phyloP scores from a whole-genome alignment of 2,888 invertebrate species.

The Limulus polyphemus region DNA sequence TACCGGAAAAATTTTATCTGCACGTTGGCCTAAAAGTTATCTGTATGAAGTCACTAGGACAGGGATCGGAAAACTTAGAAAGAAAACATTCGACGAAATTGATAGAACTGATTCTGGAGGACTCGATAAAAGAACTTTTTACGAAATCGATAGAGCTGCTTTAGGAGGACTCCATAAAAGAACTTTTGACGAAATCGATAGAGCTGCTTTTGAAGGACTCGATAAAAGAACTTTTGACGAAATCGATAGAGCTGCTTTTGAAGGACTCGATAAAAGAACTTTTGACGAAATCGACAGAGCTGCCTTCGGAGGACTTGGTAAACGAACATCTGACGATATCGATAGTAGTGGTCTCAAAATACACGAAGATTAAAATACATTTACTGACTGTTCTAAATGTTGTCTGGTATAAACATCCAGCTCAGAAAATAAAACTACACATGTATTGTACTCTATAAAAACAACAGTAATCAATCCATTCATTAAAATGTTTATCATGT shows the following conservation, averaged over 20 bases:
- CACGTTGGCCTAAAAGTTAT: neutral
- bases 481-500: too few species aligned
- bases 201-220: constrained; percentile 5
- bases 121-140: constrained; percentile 37
- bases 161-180: constrained; percentile 3
- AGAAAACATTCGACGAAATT: constrained; percentile 43
- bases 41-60: neutral
- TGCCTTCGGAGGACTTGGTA: constrained; percentile 5
- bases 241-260: constrained; percentile 7
- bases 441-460: too few species aligned
- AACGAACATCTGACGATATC: constrained; percentile 17
- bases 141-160: constrained; percentile 13
- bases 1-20: too few species aligned
- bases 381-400: too few species aligned
- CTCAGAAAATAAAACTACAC: too few species aligned
- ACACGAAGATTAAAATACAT: too few species aligned
- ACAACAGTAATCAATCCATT: too few species aligned
- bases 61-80: constrained; percentile 25
- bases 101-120: constrained; percentile 38
- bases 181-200: constrained; percentile 14
- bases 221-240: constrained; percentile 13
- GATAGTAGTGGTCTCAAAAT: constrained; percentile 7
- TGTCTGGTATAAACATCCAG: too few species aligned
- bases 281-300: constrained; percentile 16
- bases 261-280: constrained; percentile 6